Base-by-base conservation (phyloP, 2,888 invertebrate species). In the Heteropelma amictum region DNA sequence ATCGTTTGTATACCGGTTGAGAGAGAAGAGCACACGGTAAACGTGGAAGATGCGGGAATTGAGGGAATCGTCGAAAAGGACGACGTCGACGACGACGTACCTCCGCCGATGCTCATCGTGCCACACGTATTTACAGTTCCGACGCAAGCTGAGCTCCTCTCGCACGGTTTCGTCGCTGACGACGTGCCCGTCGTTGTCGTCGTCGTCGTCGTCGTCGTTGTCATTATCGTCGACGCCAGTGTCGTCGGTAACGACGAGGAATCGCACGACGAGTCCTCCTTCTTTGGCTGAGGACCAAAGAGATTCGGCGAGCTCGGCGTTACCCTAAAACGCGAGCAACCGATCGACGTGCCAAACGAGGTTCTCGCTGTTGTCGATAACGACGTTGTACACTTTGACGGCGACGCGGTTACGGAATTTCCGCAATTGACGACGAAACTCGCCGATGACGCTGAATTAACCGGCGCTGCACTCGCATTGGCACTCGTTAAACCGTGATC, bases 271-370 rank as follows among this genome's bases (percentile, higher is more conserved):
- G 19, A n/a, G 7, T 68, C 68, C 42, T 68, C 68, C 40, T 38
- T 68, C 40, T 68, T 68, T 8, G 81, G 79, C 45, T 80, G 80
- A 40, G 84, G 60, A 60, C 51, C 79, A 47, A 87, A 83, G 56
- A 83, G 71, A 81, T 79, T 83, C 70, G 79, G 80, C 60, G 77
- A 75, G 56, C 85, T 77, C 67, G 86, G 83, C 21, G 82, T 83
- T 73, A 89, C 81, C 68, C 81, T 80, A 75, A 89, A 86, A 68
- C 84, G 87, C 76, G 89, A 89, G 79, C 88, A 85, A 74, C 89
- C 72, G 79, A 80, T 68, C 79, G 82, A 78, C 65, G 53, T 35
- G 51, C n/a, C n/a, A n/a, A 47, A 78, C 73, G 26, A 30, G 33
- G 45, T 35, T 35, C n/a, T n/a, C n/a, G n/a, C n/a, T n/a, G 65